Evolutionary conservation across 2,113 vertebrate species (phyloP).

Genomic region (Burhinus oedicnemus): DNA sequence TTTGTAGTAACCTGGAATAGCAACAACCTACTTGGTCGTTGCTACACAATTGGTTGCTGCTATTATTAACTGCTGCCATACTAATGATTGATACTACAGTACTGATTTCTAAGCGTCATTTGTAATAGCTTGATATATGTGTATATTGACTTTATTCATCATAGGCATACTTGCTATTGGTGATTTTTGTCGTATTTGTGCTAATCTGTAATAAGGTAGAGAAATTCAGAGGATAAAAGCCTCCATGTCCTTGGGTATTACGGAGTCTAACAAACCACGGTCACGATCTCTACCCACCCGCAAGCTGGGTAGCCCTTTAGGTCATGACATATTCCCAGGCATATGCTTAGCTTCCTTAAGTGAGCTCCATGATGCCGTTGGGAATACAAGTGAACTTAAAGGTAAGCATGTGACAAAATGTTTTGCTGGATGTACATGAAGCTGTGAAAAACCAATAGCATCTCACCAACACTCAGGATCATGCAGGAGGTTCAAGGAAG

Average conservation of each 20-base stretch:
- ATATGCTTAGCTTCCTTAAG: neutral
- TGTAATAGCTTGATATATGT: neutral
- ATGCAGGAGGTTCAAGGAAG: neutral
- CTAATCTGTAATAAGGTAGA: neutral
- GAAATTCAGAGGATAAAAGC: neutral
- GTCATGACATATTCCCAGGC: neutral
- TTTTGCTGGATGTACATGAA: neutral
- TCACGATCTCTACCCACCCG: neutral
- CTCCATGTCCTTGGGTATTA: neutral
- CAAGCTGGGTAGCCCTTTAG: neutral
- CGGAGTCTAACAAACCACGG: fast-evolving
- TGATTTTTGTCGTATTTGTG: neutral
- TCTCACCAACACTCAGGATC: neutral
- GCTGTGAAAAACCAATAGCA: neutral
- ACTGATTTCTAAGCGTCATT: neutral
- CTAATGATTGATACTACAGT: neutral
- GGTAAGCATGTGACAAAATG: neutral
- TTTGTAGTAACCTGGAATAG: neutral
- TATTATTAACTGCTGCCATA: neutral
- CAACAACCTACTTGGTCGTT: neutral
- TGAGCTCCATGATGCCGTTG: neutral
- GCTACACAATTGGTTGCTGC: neutral
- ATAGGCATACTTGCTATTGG: neutral
- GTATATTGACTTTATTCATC: neutral
- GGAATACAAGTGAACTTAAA: neutral